Evolutionary conservation across 2,113 vertebrate genomes (phyloP), one percentile per base, ranked within the genome.

Genomic region (Platycercus adscitus): DNA sequence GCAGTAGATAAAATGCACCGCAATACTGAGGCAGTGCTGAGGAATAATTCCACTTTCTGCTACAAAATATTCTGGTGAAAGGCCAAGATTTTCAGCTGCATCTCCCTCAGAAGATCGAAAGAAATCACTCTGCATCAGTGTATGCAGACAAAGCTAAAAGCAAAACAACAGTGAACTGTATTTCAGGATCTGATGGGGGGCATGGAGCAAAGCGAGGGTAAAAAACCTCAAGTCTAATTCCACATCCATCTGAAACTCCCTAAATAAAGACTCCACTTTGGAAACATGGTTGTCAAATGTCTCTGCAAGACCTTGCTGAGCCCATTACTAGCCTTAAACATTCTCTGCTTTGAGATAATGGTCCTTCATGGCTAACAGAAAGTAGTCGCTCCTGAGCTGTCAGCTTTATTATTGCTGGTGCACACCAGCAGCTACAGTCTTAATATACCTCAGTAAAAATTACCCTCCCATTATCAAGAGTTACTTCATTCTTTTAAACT

Each of bases 401-500:
- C 53, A 63, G 39, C 53, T 87, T 91, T 46, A 80, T 81, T 76
- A 47, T 43, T 88, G 88, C 78, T 90, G 46, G 71, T 35, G 49
- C 81, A 86, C 12, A 43, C 41, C 39, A 94, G 70, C 68, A 95
- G 56, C 35, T 75, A 52, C 43, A 80, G 52, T 63, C 81, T 89
- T 83, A 70, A 89, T 47, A 72, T 23, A 50, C 33, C 39, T 28
- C 6, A 60, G 44, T n/a, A 91, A 90, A 86, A 92, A 49, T 41
- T 29, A 33, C 60, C 20, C 23, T 86, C 92, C 90, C 76, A 79
- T 61, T 53, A 64, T 10, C 25, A 21, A n/a, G 46, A 84, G 39
- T 63, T 60, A 78, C n/a, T 96, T 92, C 31, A 50, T 81, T 88
- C 88, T 77, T 95, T 96, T 81, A 95, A 93, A 97, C 56, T 72